Conservation (phyloP, 2,113 vertebrate genomes). For the Mobula birostris region DNA sequence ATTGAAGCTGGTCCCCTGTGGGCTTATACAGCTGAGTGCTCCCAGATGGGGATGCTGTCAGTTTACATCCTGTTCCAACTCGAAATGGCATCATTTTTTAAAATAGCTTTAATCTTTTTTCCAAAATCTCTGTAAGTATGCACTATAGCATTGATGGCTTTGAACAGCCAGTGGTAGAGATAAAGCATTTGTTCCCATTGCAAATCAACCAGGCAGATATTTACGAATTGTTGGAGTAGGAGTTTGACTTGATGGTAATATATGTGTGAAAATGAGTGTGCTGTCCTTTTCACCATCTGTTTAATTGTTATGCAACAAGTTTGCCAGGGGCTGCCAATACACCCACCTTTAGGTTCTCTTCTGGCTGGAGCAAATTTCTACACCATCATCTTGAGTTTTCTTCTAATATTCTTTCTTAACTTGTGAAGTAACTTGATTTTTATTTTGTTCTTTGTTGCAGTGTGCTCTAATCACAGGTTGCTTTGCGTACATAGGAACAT, state of each 20-base stretch:
- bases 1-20: neutral
- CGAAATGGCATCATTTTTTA: neutral
- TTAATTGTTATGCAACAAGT: neutral
- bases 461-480: too few relatives aligned
- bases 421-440: too few relatives aligned
- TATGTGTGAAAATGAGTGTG: too few relatives aligned
- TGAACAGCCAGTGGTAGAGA: neutral
- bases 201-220: neutral
- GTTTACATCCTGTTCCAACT: neutral
- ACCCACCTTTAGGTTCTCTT: too few relatives aligned
- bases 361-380: neutral
- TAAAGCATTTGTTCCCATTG: neutral
- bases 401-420: too few relatives aligned
- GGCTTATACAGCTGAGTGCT: neutral
- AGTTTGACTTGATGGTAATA: neutral
- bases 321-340: too few relatives aligned
- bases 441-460: too few relatives aligned
- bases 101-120: neutral
- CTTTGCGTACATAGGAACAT: too few relatives aligned
- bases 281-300: too few relatives aligned
- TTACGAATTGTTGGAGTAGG: too few relatives aligned
- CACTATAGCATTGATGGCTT: neutral
- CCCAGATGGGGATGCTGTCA: neutral
- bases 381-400: neutral
- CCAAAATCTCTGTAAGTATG: neutral